These are phyloP conservation scores for Argyresthia albistria DNA, from an alignment of 2,888 invertebrate genomes.

Conservation along the genomic window DNA sequence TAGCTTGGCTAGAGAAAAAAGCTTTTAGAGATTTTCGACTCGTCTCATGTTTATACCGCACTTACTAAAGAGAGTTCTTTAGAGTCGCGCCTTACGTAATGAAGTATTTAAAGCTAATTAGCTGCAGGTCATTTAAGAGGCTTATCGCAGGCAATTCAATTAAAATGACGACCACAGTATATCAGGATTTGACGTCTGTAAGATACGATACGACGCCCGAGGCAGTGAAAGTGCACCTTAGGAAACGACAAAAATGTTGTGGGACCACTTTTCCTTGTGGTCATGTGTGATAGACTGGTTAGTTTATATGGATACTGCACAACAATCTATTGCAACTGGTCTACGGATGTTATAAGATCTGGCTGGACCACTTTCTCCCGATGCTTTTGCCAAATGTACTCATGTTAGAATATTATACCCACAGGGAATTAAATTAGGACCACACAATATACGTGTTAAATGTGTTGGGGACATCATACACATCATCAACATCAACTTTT, in stretches of 20 bases:
- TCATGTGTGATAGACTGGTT: constrained; percentile 35
- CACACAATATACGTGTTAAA: too few relatives aligned
- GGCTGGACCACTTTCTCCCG: neutral
- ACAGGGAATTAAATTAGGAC: too few relatives aligned
- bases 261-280: constrained; percentile 46
- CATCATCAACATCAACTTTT: too few relatives aligned
- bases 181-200: too few relatives aligned
- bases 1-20: constrained; percentile 50
- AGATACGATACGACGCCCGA: constrained; percentile 2
- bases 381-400: neutral
- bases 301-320: constrained; percentile 5
- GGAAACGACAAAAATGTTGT: constrained; percentile 37
- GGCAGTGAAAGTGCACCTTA: constrained; percentile 43
- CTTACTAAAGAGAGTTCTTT: constrained; percentile 7
- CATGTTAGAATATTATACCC: too few relatives aligned
- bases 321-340: neutral
- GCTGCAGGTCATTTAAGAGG: neutral
- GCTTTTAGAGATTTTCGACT: constrained; percentile 54
- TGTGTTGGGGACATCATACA: too few relatives aligned
- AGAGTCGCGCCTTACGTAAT: neutral
- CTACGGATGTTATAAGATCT: neutral
- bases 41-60: constrained; percentile 20
- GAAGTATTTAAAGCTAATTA: neutral
- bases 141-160: too few relatives aligned
- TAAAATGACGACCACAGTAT: too few relatives aligned